These are phyloP conservation scores for Ameiurus melas DNA, from an alignment of 2,113 vertebrate genomes.

Conservation along the genomic window DNA sequence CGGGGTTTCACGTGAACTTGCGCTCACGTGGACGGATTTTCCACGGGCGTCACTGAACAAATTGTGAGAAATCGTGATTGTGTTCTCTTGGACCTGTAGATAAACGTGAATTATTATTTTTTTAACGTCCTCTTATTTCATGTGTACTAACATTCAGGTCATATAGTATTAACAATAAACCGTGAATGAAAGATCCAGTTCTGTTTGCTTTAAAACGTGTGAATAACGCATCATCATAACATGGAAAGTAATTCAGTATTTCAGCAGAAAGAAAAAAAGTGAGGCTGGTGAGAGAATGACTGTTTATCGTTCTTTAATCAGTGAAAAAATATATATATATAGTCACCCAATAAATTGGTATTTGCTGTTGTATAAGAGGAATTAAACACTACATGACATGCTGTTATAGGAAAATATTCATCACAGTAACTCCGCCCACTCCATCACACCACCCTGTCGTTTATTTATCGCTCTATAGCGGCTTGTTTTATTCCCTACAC, in stretches of 20 bases:
- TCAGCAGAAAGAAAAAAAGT: background rate
- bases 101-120: background rate
- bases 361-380: too few relatives aligned
- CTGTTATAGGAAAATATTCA: background rate
- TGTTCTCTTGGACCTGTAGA: background rate
- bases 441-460: background rate
- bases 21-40: background rate
- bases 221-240: background rate
- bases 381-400: too few relatives aligned
- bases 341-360: too few relatives aligned
- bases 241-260: background rate
- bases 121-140: background rate
- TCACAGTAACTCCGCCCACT: background rate
- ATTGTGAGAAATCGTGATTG: background rate
- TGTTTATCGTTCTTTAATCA: background rate
- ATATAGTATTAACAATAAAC: conserved; percentile 16
- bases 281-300: background rate
- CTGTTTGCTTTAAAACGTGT: background rate
- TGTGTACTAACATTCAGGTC: conserved; percentile 1
- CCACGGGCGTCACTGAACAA: background rate
- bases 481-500: background rate
- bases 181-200: background rate
- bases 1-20: background rate
- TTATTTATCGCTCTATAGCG: background rate
- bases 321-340: too few relatives aligned